These are phyloP conservation scores for Macroramphosus scolopax DNA, from an alignment of 2,797 vertebrate species.

Conservation along the genomic window DNA sequence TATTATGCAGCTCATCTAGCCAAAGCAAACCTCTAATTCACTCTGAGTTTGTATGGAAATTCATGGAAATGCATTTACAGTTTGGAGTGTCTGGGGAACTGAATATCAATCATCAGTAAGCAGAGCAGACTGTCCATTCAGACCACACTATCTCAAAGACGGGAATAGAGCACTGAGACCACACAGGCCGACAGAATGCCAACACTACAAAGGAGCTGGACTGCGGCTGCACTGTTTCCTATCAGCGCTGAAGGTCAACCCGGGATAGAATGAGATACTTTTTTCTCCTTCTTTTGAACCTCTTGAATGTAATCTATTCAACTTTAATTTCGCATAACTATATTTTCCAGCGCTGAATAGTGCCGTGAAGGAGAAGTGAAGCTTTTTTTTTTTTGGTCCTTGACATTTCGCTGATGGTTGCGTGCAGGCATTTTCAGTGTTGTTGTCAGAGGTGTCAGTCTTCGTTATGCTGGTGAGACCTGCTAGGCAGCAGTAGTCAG, in stretches of 20 bases:
- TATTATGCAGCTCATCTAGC: slow-evolving; percentile 75
- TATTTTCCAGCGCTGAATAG: slow-evolving; percentile 27
- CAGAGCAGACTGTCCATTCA: slow-evolving; percentile 63
- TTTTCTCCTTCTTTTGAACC: slow-evolving; percentile 20
- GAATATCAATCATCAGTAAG: slow-evolving; percentile 77
- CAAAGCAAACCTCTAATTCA: slow-evolving; percentile 74
- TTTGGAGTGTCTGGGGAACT: slow-evolving; percentile 65
- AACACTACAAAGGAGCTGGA: slow-evolving; percentile 56
- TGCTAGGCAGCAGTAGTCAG: slow-evolving; percentile 19
- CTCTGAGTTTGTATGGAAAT: slow-evolving; percentile 77
- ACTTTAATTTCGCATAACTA: slow-evolving; percentile 42
- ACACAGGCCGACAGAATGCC: slow-evolving; percentile 55
- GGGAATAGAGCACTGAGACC: slow-evolving; percentile 45
- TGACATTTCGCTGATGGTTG: slow-evolving; percentile 54
- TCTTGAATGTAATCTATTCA: slow-evolving; percentile 51
- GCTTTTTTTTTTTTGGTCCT: slow-evolving; percentile 17
- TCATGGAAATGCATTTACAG: slow-evolving; percentile 75
- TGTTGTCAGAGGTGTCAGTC: slow-evolving; percentile 51
- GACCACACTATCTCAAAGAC: slow-evolving; percentile 62
- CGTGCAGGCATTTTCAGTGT: slow-evolving; percentile 34
- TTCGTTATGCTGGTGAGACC: slow-evolving; percentile 35
- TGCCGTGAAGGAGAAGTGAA: too few relatives aligned
- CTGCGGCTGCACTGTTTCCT: slow-evolving; percentile 49
- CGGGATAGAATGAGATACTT: slow-evolving; percentile 32
- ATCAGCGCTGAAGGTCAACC: slow-evolving; percentile 66